Percentiles rank a stretch among this genome's conserved stretches.
Conservation (phyloP, 23 tunicate genomes). For the Botrylloides violaceus region DNA sequence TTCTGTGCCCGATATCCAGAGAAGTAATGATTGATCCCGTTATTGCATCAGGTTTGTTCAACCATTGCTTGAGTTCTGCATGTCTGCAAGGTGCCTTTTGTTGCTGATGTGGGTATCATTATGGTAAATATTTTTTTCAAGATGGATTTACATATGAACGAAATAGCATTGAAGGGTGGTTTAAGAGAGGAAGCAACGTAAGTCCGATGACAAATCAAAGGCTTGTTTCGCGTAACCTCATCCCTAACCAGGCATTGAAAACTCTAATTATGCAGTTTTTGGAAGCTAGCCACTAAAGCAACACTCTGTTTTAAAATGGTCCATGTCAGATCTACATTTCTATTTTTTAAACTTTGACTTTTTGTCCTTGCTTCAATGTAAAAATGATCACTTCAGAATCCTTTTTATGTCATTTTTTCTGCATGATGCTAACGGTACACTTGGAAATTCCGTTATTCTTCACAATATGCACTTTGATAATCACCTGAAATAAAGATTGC, state of each 20-base stretch:
- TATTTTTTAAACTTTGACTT: no score
- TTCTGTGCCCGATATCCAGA: conserved; percentile 78
- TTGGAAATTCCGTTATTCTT: no score
- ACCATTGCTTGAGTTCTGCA: background rate
- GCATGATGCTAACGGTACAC: no score
- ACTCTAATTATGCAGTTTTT: conserved; percentile 44
- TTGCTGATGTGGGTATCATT: background rate
- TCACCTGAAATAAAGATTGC: background rate
- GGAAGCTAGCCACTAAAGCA: background rate
- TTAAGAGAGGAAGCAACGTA: conserved; percentile 24
- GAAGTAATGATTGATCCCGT: conserved; percentile 88
- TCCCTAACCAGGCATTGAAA: conserved; percentile 68
- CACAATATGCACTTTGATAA: no score
- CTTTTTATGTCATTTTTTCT: no score
- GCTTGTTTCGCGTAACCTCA: conserved; percentile 30
- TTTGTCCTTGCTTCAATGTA: no score
- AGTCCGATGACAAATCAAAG: conserved; percentile 77
- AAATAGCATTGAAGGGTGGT: conserved; percentile 47
- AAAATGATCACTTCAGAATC: no score
- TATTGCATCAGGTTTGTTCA: conserved; percentile 67
- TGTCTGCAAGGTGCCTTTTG: background rate
- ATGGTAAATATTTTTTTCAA: background rate
- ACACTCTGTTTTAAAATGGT: no score
- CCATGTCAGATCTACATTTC: no score
- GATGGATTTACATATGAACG: conserved; percentile 94